Evolutionary conservation across 2,797 vertebrate species (phyloP).

Genomic region (Chiroxiphia lanceolata): DNA sequence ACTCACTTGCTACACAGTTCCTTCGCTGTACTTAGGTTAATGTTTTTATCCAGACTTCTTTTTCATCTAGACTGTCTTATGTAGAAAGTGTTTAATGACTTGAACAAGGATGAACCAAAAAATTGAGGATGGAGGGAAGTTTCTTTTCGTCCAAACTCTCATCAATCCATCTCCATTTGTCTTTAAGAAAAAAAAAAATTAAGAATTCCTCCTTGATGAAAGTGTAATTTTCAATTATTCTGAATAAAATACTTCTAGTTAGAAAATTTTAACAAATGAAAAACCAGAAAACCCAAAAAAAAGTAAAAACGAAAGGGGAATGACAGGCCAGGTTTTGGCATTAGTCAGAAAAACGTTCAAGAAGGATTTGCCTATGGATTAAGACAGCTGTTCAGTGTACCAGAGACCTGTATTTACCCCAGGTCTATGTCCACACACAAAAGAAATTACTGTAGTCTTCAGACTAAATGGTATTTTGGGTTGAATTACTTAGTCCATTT

Average conservation of each 20-base stretch:
- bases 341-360: background rate
- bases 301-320: background rate
- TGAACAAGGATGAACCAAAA: background rate
- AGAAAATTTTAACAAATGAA: background rate
- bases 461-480: background rate
- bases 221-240: background rate
- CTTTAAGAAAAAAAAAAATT: background rate
- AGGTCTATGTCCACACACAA: background rate
- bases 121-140: rapidly evolving
- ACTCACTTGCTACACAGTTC: background rate
- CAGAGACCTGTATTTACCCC: background rate
- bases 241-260: background rate
- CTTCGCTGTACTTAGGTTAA: background rate
- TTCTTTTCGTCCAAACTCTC: background rate
- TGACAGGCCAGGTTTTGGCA: background rate
- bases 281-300: background rate
- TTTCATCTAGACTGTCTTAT: background rate
- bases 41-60: background rate
- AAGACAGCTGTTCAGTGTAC: background rate
- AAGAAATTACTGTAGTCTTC: background rate
- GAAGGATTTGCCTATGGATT: background rate
- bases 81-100: background rate
- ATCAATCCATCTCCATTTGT: background rate
- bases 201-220: background rate
- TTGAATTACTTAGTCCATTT: background rate